Percentiles rank a stretch among this genome's conserved stretches.
Conservation (phyloP, 2,888 invertebrate genomes). For the Iphiclides podalirius region DNA sequence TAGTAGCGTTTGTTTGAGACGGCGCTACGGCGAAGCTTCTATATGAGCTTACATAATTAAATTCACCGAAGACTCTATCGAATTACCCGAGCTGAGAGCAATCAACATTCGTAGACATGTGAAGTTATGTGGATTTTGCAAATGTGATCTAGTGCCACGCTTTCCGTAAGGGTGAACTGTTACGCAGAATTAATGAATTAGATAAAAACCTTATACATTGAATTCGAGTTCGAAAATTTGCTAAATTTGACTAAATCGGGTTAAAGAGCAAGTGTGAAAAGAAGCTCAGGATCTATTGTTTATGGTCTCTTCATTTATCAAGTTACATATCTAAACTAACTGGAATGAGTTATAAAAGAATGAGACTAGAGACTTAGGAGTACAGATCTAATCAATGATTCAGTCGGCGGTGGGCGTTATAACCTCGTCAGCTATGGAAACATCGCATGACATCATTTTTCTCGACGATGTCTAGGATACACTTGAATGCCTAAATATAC, state of each 20-base stretch:
- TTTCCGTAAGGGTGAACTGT: too few relatives aligned
- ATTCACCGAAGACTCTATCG: conserved; percentile 16
- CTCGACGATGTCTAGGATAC: conserved; percentile 17
- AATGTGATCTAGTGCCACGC: conserved; percentile 7
- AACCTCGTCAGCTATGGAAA: conserved; percentile 20
- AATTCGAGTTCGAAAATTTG: too few relatives aligned
- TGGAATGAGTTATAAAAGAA: too few relatives aligned
- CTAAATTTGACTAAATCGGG: too few relatives aligned
- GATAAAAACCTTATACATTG: too few relatives aligned
- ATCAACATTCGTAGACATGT: conserved; percentile 11
- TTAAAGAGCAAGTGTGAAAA: too few relatives aligned
- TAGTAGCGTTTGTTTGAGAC: conserved; percentile 36
- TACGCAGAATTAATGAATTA: too few relatives aligned
- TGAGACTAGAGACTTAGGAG: conserved; percentile 7
- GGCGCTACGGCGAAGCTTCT: conserved; percentile 23
- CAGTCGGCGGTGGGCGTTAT: conserved; percentile 18
- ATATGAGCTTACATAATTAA: conserved; percentile 22
- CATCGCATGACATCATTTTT: conserved; percentile 25
- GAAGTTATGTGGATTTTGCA: conserved; percentile 17
- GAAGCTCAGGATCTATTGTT: too few relatives aligned
- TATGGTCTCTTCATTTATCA: too few relatives aligned
- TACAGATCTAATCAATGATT: conserved; percentile 17
- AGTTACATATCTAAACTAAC: too few relatives aligned
- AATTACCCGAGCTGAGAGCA: conserved; percentile 19
- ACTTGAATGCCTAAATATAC: conserved; percentile 19